phyloP scores from a whole-genome alignment of 2,797 vertebrate species.

The Yasuhikotakia modesta region DNA sequence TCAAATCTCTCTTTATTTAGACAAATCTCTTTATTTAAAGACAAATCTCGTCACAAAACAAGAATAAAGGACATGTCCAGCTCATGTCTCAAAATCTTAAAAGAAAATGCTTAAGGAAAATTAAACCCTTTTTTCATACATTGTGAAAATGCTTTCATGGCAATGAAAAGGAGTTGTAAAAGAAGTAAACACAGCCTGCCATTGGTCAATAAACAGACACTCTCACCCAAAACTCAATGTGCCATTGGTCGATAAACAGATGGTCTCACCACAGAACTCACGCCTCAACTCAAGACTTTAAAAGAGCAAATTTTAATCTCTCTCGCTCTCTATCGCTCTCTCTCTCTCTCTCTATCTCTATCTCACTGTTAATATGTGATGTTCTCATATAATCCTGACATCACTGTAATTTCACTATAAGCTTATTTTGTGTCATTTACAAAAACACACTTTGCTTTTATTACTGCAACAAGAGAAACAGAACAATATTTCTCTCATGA shows the following conservation, averaged over 20 bases:
- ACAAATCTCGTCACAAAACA: neutral
- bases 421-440: neutral
- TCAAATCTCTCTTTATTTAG: neutral
- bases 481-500: neutral
- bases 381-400: too few relatives aligned
- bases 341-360: too few relatives aligned
- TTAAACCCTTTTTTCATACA: neutral
- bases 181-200: too few relatives aligned
- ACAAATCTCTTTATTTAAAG: neutral
- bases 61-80: neutral
- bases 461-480: neutral
- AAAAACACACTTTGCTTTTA: neutral
- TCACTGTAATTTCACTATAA: neutral
- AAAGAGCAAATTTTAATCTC: too few relatives aligned
- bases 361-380: too few relatives aligned
- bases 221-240: too few relatives aligned
- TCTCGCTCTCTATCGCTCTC: too few relatives aligned
- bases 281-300: too few relatives aligned
- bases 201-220: too few relatives aligned
- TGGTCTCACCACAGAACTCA: too few relatives aligned
- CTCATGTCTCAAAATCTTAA: neutral
- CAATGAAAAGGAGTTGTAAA: neutral
- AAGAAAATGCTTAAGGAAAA: neutral
- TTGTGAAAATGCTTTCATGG: neutral
- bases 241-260: too few relatives aligned